These are phyloP conservation scores for Drosophila lutescens DNA, from an alignment of 2,888 invertebrate genomes.

Conservation along the genomic window DNA sequence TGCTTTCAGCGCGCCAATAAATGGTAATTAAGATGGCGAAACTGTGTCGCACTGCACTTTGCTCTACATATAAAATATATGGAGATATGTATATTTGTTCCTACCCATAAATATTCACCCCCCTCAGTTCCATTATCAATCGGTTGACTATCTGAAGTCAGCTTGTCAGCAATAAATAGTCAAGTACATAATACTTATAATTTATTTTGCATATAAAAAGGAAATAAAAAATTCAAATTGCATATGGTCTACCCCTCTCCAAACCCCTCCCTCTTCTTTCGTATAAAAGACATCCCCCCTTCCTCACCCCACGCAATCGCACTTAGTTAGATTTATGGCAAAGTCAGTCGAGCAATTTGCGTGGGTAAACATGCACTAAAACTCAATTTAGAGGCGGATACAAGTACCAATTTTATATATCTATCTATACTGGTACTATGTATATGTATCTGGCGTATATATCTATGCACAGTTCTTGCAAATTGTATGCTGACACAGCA, in stretches of 20 bases:
- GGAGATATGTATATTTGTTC: background rate
- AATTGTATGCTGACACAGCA: conserved; percentile 66
- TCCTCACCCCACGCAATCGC: conserved; percentile 39
- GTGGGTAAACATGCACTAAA: conserved; percentile 84
- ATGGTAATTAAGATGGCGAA: conserved; percentile 69
- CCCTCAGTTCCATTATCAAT: conserved; percentile 12
- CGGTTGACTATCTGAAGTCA: conserved; percentile 33
- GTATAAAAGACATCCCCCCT: conserved; percentile 19
- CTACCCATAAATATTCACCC: background rate
- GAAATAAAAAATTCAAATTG: conserved; percentile 48
- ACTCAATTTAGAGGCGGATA: conserved; percentile 78
- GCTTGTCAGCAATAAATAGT: conserved; percentile 75
- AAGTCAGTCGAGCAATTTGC: conserved; percentile 82
- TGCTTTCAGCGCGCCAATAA: conserved; percentile 47
- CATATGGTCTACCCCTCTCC: conserved; percentile 41
- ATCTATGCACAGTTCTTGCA: conserved; percentile 52
- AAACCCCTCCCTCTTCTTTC: conserved; percentile 14
- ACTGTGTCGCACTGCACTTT: conserved; percentile 58
- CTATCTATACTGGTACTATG: conserved; percentile 10
- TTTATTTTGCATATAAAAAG: conserved; percentile 71
- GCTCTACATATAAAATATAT: conserved; percentile 45
- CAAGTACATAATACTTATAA: conserved; percentile 78
- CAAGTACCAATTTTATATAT: conserved; percentile 47
- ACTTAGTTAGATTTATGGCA: conserved; percentile 78
- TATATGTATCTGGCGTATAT: conserved; percentile 4